Conservation (phyloP, 2,888 invertebrate species). For the Labia minor region DNA sequence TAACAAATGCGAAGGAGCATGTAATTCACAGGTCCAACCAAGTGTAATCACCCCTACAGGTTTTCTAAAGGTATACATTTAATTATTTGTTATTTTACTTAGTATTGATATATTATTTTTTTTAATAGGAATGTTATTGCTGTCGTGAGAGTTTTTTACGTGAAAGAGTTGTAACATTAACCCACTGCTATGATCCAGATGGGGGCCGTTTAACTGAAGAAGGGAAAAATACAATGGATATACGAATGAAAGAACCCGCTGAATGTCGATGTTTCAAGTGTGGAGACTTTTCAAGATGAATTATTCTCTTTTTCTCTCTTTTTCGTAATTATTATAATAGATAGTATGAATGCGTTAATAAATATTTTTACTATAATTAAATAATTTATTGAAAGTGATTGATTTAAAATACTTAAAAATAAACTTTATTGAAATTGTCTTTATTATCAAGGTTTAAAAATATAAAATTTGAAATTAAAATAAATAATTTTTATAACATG, state of each 20-base stretch:
- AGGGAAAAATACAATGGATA: conserved; percentile 63
- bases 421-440: too few species aligned
- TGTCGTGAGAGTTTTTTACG: conserved; percentile 78
- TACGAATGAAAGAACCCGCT: conserved; percentile 72
- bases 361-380: too few species aligned
- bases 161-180: conserved; percentile 64
- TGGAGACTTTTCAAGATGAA: conserved; percentile 60
- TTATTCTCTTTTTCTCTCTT: neutral
- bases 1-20: conserved; percentile 88
- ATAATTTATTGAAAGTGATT: too few species aligned
- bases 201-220: conserved; percentile 62
- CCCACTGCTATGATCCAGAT: conserved; percentile 81
- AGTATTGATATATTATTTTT: conserved; percentile 15
- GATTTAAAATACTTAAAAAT: too few species aligned
- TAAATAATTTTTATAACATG: too few species aligned
- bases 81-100: neutral
- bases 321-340: neutral
- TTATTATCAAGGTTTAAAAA: too few species aligned
- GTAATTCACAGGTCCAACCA: conserved; percentile 84
- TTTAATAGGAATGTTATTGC: conserved; percentile 73
- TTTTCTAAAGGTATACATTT: conserved; percentile 63
- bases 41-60: conserved; percentile 80
- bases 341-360: neutral
- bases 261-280: conserved; percentile 87
- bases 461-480: too few species aligned